A percentile compares a stretch with the other conserved stretches of the same genome.
Evolutionary conservation across 2,113 vertebrate species (phyloP).

Genomic region (Pluvianellus socialis): DNA sequence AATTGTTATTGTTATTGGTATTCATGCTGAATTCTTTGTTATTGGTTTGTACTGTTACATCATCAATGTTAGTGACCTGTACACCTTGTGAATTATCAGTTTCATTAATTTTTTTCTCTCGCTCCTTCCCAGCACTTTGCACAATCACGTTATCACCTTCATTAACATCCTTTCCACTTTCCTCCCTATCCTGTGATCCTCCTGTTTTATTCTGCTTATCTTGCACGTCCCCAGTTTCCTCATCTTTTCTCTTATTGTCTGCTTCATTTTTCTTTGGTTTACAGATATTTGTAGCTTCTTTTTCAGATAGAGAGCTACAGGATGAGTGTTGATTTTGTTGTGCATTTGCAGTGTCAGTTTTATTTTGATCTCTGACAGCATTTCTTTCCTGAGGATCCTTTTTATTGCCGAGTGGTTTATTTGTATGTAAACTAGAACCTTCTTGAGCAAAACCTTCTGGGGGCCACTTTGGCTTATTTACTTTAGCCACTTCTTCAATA

Average conservation of each 20-base stretch:
- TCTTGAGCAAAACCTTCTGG: constrained; percentile 73
- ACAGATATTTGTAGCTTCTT: neutral
- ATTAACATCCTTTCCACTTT: constrained; percentile 52
- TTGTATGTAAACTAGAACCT: neutral
- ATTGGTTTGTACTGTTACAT: constrained; percentile 41
- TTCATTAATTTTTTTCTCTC: constrained; percentile 35
- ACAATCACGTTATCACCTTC: constrained; percentile 14
- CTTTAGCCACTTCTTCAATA: constrained; percentile 82
- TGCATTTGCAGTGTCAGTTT: constrained; percentile 1
- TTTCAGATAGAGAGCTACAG: constrained; percentile 52
- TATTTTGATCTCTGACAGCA: constrained; percentile 32
- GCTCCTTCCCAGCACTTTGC: constrained; percentile 45
- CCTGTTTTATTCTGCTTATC: constrained; percentile 40
- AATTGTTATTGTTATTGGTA: constrained; percentile 85
- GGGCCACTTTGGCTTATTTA: constrained; percentile 89
- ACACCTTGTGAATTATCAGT: constrained; percentile 28
- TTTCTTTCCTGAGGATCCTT: constrained; percentile 19
- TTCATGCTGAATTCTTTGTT: constrained; percentile 56
- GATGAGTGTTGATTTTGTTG: constrained; percentile 45
- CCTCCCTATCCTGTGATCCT: constrained; percentile 23
- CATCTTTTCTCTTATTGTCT: constrained; percentile 43
- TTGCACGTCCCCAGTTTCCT: neutral
- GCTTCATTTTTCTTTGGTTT: constrained; percentile 31
- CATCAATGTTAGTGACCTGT: constrained; percentile 71
- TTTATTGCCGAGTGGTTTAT: constrained; percentile 5